phyloP scores from a whole-genome alignment of 1,140 invertebrate species.

The Antheraea mylitta region DNA sequence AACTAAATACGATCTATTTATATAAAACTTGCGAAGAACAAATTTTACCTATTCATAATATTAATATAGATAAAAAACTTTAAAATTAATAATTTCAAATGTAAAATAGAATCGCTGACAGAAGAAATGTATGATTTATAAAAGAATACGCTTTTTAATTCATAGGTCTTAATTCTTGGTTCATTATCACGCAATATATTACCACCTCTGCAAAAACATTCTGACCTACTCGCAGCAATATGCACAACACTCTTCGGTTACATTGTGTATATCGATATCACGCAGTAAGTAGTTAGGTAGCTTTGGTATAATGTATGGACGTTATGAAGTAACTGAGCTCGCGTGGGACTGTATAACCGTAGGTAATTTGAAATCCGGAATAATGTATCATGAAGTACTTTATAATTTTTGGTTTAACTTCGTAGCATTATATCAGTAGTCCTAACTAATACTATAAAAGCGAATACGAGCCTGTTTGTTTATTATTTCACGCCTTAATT shows the following conservation, averaged over 20 bases:
- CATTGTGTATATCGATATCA: not conserved
- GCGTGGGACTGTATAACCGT: not conserved
- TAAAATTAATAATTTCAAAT: too few species aligned
- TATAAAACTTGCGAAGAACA: too few species aligned
- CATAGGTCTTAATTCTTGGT: not conserved
- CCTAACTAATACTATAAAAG: too few species aligned
- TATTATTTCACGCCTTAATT: too few species aligned
- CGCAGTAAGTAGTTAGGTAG: not conserved
- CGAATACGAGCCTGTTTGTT: too few species aligned
- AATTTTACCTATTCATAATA: too few species aligned
- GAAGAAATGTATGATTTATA: not conserved
- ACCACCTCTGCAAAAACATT: not conserved
- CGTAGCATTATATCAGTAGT: too few species aligned
- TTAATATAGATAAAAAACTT: too few species aligned
- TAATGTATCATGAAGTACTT: not conserved
- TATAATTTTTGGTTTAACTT: too few species aligned
- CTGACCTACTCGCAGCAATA: not conserved
- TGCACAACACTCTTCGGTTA: not conserved
- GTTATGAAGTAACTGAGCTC: not conserved
- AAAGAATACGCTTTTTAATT: not conserved
- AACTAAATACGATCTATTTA: too few species aligned
- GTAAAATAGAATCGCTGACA: too few species aligned
- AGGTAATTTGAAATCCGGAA: not conserved
- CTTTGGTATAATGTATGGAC: not conserved
- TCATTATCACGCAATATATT: not conserved